Base-by-base conservation (phyloP, 2,113 vertebrate species). In the Pomatostomus ruficeps region DNA sequence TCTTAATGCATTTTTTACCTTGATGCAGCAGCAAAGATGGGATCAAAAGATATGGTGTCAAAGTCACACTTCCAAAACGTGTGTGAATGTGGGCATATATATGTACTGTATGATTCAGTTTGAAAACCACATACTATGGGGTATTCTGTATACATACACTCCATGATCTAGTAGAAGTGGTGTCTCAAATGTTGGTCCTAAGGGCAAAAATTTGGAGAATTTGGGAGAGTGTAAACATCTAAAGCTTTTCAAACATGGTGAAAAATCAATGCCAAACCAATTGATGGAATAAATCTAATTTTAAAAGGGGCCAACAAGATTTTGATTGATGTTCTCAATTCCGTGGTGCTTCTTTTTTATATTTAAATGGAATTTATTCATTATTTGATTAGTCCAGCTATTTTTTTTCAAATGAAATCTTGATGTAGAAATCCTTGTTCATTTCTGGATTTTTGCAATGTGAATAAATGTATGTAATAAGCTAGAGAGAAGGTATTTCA, bases 71-170 rank as follows among this genome's bases (percentile, higher is more conserved):
- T 78, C 14, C 14, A 76, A 42, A 85, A 36, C 5, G 1, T 31
- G 25, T 63, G 14, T 63, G 22, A 36, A 59, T 0, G 1, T 24
- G 12, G 13, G 7, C 15, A 5, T 42, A 11, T 25, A 5, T 22
- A 11, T 36, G 21, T 71, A 52, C 6, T 16, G 8, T 73, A 14
- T n/a, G 24, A 76, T 14, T 21, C 19, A 28, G 40, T 91, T 61
- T 68, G 29, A 65, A 89, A 85, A 63, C 6, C 6, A 55, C 9
- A 11, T 76, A 9, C 11, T 68, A 0, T 17, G 24, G 2, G 6
- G 2, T 81, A 18, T 23, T n/a, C 29, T 0, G 0, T 29, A 10
- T 71, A 6, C 13, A 35, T 48, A 25, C 1, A 45, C 7, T 14
- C 22, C 4, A 5, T 28, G 23, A 59, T n/a, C 25, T 15, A 25